Evolutionary conservation across 2,888 invertebrate genomes (phyloP), one percentile per base, ranked within the genome.

Genomic region (Hedya salicella): DNA sequence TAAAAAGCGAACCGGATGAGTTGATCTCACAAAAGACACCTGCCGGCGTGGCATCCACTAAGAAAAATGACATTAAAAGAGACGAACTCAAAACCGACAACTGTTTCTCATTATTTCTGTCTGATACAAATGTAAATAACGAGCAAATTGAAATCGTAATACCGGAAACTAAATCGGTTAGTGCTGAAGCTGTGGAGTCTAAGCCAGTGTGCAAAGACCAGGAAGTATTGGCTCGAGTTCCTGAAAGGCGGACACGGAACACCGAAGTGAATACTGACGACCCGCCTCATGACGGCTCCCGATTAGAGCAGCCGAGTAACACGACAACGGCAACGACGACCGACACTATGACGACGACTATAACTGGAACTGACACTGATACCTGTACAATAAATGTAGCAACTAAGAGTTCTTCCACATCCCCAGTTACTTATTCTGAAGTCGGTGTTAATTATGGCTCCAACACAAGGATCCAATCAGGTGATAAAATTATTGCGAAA

Each of bases 201-300:
- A 79, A 73, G 57, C 70, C 75, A 6, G 57, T 67, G 14, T 75
- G 67, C 59, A 75, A 70, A 9, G 87, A 89, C 66, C 89, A 89
- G 77, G 86, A 85, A 79, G 81, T 87, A 5, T 77, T 69, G 62
- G 85, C 72, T 4, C 75, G 9, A 13, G 46, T 32, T 36, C 9
- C 1, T 5, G 36, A 36, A 36, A 36, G 9, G 36, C 36, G 11
- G 9, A 36, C 6, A 11, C 6, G 11, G 36, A 2, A 11, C 11
- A 9, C 36, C 9, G 36, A 36, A 8, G 11, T 9, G 36, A 36
- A 11, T 9, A 36, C 36, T 9, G 11, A 36, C 36, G 2, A 6
- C 9, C 9, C 36, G 36, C 36, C 36, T n/a, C n/a, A n/a, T n/a
- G n/a, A n/a, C n/a, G n/a, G n/a, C 36, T 36, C 2, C 9, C 36